Evolutionary conservation across 2,888 invertebrate species (phyloP), one percentile per base, ranked within the genome.

Genomic region (Microctonus aethiopoides): DNA sequence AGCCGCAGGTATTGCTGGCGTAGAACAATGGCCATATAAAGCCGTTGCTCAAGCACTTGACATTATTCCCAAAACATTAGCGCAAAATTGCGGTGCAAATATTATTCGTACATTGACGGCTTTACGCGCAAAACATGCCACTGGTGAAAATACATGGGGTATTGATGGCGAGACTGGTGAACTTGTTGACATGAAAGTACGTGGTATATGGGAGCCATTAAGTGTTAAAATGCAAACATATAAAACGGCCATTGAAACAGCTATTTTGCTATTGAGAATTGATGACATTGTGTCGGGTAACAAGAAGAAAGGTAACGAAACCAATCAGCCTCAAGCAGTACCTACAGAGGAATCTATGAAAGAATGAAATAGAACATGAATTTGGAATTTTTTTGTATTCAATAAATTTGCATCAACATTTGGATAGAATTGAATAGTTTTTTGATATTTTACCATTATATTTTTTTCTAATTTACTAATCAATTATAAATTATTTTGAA

Each of bases 281-380:
- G 99, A 99, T 87, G 99, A 99, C 87, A 99, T 99, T 83, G 98
- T 99, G 0, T 98, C 98, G 16, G 99, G 96, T n/a, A 94, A 94
- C 13, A 98, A 98, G 88, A 98, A 97, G 90, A 89, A 88, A 80
- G 90, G 88, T 22, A 90, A 89, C 72, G 88, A 87, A 29, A 87
- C 88, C 36, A 90, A 90, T 71, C 90, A 90, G 41, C 88, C 89
- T 65, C 88, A 90, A 20, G 87, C 88, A 11, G 87, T 88, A 77
- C 86, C 88, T 34, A 88, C 90, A n/a, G 89, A 89, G 75, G 90
- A 89, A 78, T 87, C 89, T 1, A 87, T 89, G 87, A 88, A 87
- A 78, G 90, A 89, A 79, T 89, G 87, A 85, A 57, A 2, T 7
- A n/a, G 24, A 9, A 34, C 20, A 59, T 29, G 32, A 16, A 10